Evolutionary conservation across 2,797 vertebrate species (phyloP), one percentile per base, ranked within the genome.

Genomic region (Lateolabrax maculatus): DNA sequence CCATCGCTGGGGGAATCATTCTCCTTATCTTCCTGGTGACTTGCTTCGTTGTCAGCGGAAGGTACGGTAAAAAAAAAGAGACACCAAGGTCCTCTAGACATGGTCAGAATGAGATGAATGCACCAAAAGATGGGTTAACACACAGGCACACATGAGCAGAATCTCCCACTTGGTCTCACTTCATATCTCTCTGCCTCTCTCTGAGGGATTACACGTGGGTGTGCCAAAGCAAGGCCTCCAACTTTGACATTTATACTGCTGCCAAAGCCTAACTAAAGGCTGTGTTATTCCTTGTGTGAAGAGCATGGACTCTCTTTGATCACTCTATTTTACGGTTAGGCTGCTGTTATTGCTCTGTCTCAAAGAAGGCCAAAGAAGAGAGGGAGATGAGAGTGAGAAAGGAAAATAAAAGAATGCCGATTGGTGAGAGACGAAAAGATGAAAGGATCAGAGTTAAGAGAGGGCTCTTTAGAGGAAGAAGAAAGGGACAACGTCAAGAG

Each of bases 21-120:
- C 95, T 96, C 29, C 95, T 96, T 75, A 92, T 96, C 91, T 96
- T 96, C 88, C 91, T 96, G 76, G 95, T 96, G 86, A 94, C 95
- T 37, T 96, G 96, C 90, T 96, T 96, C 72, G 93, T 96, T 55
- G 94, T 96, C 87, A 96, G 96, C 7, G 95, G 96, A 90, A 95
- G 96, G 96, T 96, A 95, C 69, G 89, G 18, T 51, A 0, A 57
- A 27, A 36, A 41, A 36, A 3, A 44, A 21, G n/a, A 52, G 3
- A 68, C 37, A 23, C 23, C 9, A 11, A 37, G 1, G 9, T 49
- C 7, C 8, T 25, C 27, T 37, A 27, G 12, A 56, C 58, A 56
- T 16, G 25, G 60, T 46, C 23, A 46, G 19, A 16, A 12, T 43
- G 19, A 58, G 36, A 27, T 36, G 37, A 11, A n/a, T 0, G 5